These are phyloP conservation scores for Sphecodes monilicornis DNA, from an alignment of 2,888 invertebrate species.

Conservation along the genomic window DNA sequence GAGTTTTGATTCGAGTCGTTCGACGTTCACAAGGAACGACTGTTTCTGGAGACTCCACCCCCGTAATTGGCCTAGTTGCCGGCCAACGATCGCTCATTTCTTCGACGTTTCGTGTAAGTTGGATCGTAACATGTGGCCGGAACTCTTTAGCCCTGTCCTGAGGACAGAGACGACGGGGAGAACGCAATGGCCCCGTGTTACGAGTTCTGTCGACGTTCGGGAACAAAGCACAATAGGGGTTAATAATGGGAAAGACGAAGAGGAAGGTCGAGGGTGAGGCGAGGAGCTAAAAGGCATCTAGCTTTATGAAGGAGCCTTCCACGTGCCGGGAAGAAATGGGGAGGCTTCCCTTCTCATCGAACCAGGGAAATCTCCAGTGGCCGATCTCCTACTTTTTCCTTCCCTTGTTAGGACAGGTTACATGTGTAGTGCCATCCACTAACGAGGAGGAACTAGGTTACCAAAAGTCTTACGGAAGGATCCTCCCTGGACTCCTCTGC, in stretches of 20 bases:
- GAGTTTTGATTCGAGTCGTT: not conserved
- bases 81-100: conserved; percentile 49
- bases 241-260: conserved; percentile 31
- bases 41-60: not conserved
- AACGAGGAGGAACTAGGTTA: conserved; percentile 30
- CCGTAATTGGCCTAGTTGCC: conserved; percentile 40
- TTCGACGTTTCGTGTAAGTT: conserved; percentile 35
- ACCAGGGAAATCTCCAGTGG: conserved; percentile 12
- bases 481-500: not conserved
- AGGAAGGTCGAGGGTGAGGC: conserved; percentile 8
- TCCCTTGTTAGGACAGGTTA: conserved; percentile 7
- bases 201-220: conserved; percentile 32
- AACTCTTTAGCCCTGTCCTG: not conserved
- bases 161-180: conserved; percentile 19
- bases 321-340: conserved; percentile 2
- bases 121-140: conserved; percentile 41
- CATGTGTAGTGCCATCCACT: conserved; percentile 27
- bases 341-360: not conserved
- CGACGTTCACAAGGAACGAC: not conserved
- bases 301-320: conserved; percentile 47
- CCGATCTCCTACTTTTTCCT: conserved; percentile 13
- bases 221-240: conserved; percentile 22
- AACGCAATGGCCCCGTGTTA: conserved; percentile 35
- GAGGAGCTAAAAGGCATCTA: conserved; percentile 26
- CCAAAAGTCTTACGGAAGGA: conserved; percentile 17